phyloP scores from a whole-genome alignment of 2,888 invertebrate genomes.

The Clitarchus hookeri region DNA sequence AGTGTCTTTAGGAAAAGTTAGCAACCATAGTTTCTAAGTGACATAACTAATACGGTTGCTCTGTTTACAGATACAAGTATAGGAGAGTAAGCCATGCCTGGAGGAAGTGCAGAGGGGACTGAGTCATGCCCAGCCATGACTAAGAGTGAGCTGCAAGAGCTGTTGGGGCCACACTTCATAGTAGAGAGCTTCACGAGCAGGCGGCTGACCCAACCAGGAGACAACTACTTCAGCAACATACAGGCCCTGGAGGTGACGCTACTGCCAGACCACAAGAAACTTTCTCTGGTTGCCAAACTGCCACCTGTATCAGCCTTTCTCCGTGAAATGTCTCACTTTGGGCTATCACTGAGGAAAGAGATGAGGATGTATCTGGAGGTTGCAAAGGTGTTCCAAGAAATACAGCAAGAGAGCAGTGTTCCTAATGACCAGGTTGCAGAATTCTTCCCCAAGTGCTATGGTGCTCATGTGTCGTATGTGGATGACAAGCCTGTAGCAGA shows the following conservation, averaged over 20 bases:
- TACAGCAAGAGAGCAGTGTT: conserved; percentile 48
- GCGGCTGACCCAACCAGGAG: conserved; percentile 52
- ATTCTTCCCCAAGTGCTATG: conserved; percentile 49
- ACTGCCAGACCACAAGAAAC: conserved; percentile 41
- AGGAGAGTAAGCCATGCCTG: not conserved
- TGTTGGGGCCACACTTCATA: not conserved
- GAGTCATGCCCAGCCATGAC: not conserved
- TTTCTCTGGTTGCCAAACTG: conserved; percentile 51
- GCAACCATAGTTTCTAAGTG: too few species aligned
- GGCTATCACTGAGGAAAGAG: conserved; percentile 52
- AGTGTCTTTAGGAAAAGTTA: too few species aligned
- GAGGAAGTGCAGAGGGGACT: not conserved
- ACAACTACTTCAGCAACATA: conserved; percentile 53
- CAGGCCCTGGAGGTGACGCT: conserved; percentile 49
- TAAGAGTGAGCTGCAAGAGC: not conserved
- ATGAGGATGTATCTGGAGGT: conserved; percentile 50
- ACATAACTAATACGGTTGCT: too few species aligned
- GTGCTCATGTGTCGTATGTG: conserved; percentile 50
- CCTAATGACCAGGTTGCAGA: conserved; percentile 46
- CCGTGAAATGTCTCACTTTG: conserved; percentile 51
- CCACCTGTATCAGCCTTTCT: conserved; percentile 51
- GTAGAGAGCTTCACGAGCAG: not conserved
- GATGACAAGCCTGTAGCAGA: conserved; percentile 49
- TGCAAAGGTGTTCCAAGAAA: conserved; percentile 46
- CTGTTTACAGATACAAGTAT: too few species aligned